phyloP scores from a whole-genome alignment of 2,888 invertebrate genomes.

The Polia nebulosa region DNA sequence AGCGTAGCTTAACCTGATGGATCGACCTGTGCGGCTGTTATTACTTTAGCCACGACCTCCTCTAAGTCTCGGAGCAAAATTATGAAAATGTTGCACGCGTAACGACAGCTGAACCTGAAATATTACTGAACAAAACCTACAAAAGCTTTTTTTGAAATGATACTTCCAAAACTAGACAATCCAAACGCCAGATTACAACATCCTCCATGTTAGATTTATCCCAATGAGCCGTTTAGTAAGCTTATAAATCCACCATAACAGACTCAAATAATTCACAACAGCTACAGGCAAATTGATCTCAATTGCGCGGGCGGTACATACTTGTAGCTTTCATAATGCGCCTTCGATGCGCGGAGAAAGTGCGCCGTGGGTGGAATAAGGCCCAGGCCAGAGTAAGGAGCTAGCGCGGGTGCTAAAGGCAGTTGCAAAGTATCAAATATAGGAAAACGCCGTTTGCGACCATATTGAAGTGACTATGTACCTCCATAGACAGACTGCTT shows the following conservation, averaged over 20 bases:
- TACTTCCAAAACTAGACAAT: background rate
- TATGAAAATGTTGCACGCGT: too few species aligned
- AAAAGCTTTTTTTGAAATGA: background rate
- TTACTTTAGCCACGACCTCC: too few species aligned
- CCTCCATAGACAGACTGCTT: too few species aligned
- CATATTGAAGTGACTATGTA: background rate
- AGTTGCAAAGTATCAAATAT: background rate
- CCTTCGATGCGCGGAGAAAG: conserved; percentile 60
- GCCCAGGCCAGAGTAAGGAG: background rate
- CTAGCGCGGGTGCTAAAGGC: background rate
- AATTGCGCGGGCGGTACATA: conserved; percentile 76
- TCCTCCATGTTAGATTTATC: conserved; percentile 27
- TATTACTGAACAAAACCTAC: background rate
- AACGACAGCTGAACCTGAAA: too few species aligned
- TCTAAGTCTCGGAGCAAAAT: too few species aligned
- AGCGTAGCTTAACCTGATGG: too few species aligned
- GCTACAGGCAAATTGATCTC: conserved; percentile 75
- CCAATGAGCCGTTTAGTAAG: conserved; percentile 54
- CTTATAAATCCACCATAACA: conserved; percentile 57
- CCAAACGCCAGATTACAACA: conserved; percentile 30
- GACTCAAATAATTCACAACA: conserved; percentile 56
- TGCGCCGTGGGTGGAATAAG: conserved; percentile 69
- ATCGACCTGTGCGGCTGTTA: too few species aligned
- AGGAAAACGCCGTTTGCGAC: background rate
- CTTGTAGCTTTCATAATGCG: conserved; percentile 50